Conservation (phyloP, 2,797 vertebrate species). For the Amblyraja radiata region DNA sequence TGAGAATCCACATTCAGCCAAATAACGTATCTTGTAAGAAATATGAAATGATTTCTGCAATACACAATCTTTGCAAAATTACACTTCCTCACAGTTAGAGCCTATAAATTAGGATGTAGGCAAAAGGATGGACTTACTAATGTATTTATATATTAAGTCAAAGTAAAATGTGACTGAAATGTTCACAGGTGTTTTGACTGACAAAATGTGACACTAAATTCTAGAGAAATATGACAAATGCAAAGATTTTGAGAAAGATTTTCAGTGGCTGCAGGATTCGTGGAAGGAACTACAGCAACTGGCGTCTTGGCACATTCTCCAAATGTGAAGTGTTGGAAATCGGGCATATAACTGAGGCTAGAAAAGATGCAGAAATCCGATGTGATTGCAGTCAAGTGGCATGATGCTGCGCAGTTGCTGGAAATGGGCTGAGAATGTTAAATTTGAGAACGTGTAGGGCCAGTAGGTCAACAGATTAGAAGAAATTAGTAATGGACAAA, state of each 20-base stretch:
- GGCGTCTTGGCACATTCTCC: not conserved
- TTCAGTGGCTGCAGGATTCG: not conserved
- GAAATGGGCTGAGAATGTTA: not conserved
- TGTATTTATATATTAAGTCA: too few species aligned
- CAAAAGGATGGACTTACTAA: not conserved
- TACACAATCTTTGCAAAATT: not conserved
- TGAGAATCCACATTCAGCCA: too few species aligned
- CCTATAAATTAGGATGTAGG: not conserved
- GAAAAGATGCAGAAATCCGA: not conserved
- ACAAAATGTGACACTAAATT: not conserved
- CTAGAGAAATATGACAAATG: not conserved
- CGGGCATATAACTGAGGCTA: not conserved
- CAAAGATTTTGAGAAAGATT: not conserved
- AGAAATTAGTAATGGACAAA: too few species aligned
- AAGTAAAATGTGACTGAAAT: not conserved
- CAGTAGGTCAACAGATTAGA: not conserved
- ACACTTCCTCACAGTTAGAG: not conserved
- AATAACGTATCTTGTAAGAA: too few species aligned
- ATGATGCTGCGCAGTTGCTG: not conserved
- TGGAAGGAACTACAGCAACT: not conserved
- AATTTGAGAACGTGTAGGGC: too few species aligned
- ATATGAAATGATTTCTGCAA: not conserved
- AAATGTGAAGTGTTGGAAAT: not conserved
- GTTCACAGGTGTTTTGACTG: not conserved
- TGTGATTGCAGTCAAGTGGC: not conserved